Evolutionary conservation across 2,797 vertebrate genomes (phyloP), one percentile per base, ranked within the genome.

Genomic region (Pseudopleuronectes americanus): DNA sequence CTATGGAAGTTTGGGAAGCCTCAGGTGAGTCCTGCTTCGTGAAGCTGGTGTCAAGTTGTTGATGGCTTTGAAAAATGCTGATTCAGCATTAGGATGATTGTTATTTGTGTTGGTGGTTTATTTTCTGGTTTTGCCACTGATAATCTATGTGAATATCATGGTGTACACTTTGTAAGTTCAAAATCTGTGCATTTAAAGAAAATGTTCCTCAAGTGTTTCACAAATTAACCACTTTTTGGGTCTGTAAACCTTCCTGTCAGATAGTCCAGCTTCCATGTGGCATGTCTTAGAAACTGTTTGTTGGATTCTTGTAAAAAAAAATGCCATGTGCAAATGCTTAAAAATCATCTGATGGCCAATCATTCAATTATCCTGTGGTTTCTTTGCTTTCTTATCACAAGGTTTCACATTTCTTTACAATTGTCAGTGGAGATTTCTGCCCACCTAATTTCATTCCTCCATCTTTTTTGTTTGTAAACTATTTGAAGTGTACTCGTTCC

Each of bases 1-100:
- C 84, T 91, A 90, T 87, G 92, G 81, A 45, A 80, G 91, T 76
- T 76, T 93, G 19, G 93, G 94, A 73, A 93, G 89, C 72, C 76
- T 95, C 83, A 96, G 96, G 97, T 98, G 85, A 85, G 91, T 86
- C 47, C 12, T 16, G 21, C 21, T 45, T n/a, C 48, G 4, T 43
- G 23, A 59, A 36, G 59, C 57, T 4, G 17, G 23, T 51, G 48
- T 33, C 26, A 61, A 3, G 8, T 43, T 4, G 26, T n/a, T 47
- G 14, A 68, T 45, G 8, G n/a, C 10, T 54, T 36, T 8, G 8
- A 54, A 16, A 61, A 43, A 41, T 51, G 19, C 36, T 48, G 26
- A 53, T 57, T 48, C 41, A 60, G 10, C n/a, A 24, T 8, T 41
- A 0, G 3, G n/a, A 56, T 12, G 21, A 21, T 16, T 28, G 14